Evolutionary conservation across 1,140 invertebrate species (phyloP).

Genomic region (Lepidurus arcticus): DNA sequence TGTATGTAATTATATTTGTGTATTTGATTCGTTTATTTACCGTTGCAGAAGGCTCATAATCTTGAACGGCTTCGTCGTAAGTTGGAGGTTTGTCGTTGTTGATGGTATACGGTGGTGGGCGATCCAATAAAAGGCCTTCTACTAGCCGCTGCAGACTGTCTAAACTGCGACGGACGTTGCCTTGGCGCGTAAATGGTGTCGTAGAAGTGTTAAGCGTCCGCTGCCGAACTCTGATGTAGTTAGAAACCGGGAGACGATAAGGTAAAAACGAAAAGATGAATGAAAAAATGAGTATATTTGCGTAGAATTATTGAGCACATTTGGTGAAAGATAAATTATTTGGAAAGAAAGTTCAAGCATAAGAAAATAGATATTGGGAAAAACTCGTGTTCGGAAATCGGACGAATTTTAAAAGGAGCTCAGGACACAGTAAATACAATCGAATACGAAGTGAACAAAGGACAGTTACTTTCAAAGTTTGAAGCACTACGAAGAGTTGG

Average conservation of each 20-base stretch:
- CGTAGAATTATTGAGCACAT: not conserved
- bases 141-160: slow-evolving; percentile 32
- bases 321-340: too few species aligned
- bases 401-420: too few species aligned
- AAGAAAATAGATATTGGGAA: too few species aligned
- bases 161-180: slow-evolving; percentile 17
- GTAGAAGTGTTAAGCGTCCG: not conserved
- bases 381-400: too few species aligned
- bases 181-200: not conserved
- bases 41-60: not conserved
- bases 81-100: slow-evolving; percentile 32
- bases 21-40: not conserved
- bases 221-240: not conserved
- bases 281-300: not conserved
- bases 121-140: slow-evolving; percentile 29
- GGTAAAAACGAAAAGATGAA: not conserved
- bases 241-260: not conserved
- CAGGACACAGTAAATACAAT: too few species aligned
- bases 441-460: too few species aligned
- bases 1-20: not conserved
- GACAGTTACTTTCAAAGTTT: too few species aligned
- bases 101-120: slow-evolving; percentile 29
- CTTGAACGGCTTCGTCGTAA: slow-evolving; percentile 29
- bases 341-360: too few species aligned
- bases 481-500: too few species aligned